These are phyloP conservation scores for Camponotus fellah DNA, from an alignment of 2,888 invertebrate genomes.

Conservation along the genomic window DNA sequence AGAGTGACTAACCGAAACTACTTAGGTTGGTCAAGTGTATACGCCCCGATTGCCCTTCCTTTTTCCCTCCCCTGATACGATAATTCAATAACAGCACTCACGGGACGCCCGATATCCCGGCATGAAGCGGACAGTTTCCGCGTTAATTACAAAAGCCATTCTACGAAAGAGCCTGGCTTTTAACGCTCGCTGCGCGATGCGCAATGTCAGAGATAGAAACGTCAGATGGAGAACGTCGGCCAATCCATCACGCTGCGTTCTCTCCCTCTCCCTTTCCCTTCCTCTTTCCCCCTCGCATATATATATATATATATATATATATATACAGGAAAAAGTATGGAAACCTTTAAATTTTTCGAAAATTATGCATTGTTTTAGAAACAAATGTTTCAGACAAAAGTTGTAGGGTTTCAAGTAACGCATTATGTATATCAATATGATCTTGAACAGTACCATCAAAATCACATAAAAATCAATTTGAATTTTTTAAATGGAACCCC, in stretches of 20 bases:
- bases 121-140: constrained; percentile 69
- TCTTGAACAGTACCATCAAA: too few relatives aligned
- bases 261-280: not conserved
- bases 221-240: constrained; percentile 73
- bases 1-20: constrained; percentile 43
- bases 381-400: too few relatives aligned
- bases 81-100: constrained; percentile 74
- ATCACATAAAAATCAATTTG: too few relatives aligned
- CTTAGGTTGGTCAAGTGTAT: constrained; percentile 53
- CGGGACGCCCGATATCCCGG: constrained; percentile 35
- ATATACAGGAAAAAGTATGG: too few relatives aligned
- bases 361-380: too few relatives aligned
- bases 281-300: constrained; percentile 8
- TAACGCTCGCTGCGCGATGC: constrained; percentile 70
- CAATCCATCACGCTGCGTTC: constrained; percentile 74
- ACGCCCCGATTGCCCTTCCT: not conserved
- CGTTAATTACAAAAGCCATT: constrained; percentile 79
- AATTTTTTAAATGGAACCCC: too few relatives aligned
- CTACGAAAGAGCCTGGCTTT: constrained; percentile 63
- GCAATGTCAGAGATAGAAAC: constrained; percentile 75
- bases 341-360: too few relatives aligned
- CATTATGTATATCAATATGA: too few relatives aligned
- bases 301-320: too few relatives aligned
- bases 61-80: constrained; percentile 44
- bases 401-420: too few relatives aligned